A percentile compares a stretch with the other conserved stretches of the same genome.
Conservation (phyloP, 2,113 vertebrate genomes). For the Malurus elegans region DNA sequence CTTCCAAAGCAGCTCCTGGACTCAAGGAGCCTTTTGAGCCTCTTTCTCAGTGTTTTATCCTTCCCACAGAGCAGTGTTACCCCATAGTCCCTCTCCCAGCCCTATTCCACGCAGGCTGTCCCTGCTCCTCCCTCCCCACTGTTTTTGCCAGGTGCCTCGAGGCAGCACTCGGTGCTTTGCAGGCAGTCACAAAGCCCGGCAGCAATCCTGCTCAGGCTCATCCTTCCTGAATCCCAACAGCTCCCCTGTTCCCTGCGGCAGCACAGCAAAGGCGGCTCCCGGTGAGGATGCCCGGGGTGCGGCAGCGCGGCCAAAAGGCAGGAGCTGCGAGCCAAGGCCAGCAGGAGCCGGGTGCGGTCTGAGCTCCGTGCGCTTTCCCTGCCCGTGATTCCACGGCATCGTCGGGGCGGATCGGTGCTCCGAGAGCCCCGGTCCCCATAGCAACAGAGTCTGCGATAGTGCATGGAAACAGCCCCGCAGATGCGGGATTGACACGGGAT, state of each 20-base stretch:
- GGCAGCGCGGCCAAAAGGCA: background rate
- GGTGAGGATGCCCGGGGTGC: no score
- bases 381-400: background rate
- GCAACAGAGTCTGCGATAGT: background rate
- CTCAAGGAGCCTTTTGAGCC: background rate
- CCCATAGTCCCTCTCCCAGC: accelerated
- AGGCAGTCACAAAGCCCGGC: background rate
- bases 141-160: background rate
- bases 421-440: background rate
- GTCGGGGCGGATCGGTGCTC: background rate
- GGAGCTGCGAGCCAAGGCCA: background rate
- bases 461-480: accelerated
- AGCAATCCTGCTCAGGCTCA: background rate
- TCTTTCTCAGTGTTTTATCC: background rate
- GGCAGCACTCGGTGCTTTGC: background rate
- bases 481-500: accelerated
- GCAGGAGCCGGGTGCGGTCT: background rate
- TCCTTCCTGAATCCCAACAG: background rate
- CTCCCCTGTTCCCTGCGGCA: background rate
- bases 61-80: background rate
- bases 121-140: accelerated
- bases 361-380: background rate
- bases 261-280: background rate
- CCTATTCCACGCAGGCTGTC: no score
- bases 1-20: background rate